A percentile compares a stretch with the other conserved stretches of the same genome.
Evolutionary conservation across 2,888 invertebrate genomes (phyloP).

Genomic region (Merodon equestris): DNA sequence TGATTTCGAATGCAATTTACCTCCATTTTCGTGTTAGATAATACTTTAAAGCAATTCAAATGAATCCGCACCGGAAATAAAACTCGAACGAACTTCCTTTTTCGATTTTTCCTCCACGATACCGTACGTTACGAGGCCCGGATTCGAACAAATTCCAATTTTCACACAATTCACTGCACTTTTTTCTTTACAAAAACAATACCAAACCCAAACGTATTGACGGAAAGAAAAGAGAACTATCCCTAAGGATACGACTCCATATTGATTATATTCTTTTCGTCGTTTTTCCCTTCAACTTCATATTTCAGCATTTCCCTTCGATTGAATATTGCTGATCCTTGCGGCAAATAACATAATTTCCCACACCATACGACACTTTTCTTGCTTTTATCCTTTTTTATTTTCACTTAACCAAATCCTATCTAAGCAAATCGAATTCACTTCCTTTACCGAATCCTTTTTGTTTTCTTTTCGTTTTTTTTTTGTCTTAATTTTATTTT

Average conservation of each 20-base stretch:
- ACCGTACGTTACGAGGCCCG: too few species aligned
- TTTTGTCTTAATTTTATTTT: not conserved
- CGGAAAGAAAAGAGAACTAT: too few species aligned
- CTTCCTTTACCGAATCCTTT: slow-evolving; percentile 1
- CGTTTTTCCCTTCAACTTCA: slow-evolving; percentile 53
- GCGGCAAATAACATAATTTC: too few species aligned
- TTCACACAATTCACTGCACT: too few species aligned
- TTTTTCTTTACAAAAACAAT: too few species aligned
- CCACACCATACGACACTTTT: slow-evolving; percentile 15
- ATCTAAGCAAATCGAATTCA: slow-evolving; percentile 26
- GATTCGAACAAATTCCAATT: too few species aligned
- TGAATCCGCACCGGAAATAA: slow-evolving; percentile 30
- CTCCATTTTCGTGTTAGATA: slow-evolving; percentile 19
- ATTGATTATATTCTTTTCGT: slow-evolving; percentile 64
- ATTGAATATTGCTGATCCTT: slow-evolving; percentile 28
- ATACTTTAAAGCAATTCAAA: slow-evolving; percentile 1
- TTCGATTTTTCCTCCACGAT: too few species aligned
- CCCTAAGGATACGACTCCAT: slow-evolving; percentile 57
- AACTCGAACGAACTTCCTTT: slow-evolving; percentile 20
- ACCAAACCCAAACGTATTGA: too few species aligned
- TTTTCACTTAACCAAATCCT: not conserved
- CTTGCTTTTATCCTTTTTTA: slow-evolving; percentile 3
- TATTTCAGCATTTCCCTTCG: slow-evolving; percentile 20
- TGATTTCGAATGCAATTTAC: slow-evolving; percentile 22
- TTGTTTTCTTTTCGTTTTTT: slow-evolving; percentile 14